Evolutionary conservation across 1,140 invertebrate genomes (phyloP), one percentile per base, ranked within the genome.

Genomic region (Araneus ventricosus): DNA sequence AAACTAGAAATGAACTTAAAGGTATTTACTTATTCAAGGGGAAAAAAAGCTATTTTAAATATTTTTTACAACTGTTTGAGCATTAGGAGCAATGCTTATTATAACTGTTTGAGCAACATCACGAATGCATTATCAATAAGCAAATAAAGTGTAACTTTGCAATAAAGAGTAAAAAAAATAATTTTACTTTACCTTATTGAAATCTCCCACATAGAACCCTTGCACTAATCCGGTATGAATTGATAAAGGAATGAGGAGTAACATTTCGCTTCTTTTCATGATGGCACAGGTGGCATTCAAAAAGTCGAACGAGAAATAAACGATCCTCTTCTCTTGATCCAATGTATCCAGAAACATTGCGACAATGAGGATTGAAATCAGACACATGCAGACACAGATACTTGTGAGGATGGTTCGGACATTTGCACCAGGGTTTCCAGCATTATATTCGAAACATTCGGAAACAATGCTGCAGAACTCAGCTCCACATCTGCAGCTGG

Each of bases 151-250:
- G n/a, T n/a, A n/a, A n/a, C n/a, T n/a, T n/a, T n/a, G n/a, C n/a
- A n/a, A n/a, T n/a, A n/a, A n/a, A n/a, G n/a, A n/a, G n/a, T n/a
- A n/a, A n/a, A n/a, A n/a, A n/a, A n/a, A n/a, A n/a, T n/a, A 52
- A 52, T 17, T 52, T 52, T 14, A 52, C 45, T 34, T 88, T 75
- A 88, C 87, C 63, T 88, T 88, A 17, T 57, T 67, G 39, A 57
- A 70, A 88, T 88, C 87, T 27, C 59, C 67, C 27, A 41, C 17
- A 45, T 57, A 88, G 45, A 88, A 88, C 70, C 95, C 96, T 95
- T 99, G 99, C 95, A 99, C 98, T 96, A 99, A 97, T 84, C 99
- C 99, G 94, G 99, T 99, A 97, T 98, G 99, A 59, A 99, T 96
- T 0, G 99, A 99, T 92, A 99, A 97, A 1, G 98, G 98, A 94